Evolutionary conservation across 2,113 vertebrate genomes (phyloP).

Genomic region (Muntiacus reevesi): DNA sequence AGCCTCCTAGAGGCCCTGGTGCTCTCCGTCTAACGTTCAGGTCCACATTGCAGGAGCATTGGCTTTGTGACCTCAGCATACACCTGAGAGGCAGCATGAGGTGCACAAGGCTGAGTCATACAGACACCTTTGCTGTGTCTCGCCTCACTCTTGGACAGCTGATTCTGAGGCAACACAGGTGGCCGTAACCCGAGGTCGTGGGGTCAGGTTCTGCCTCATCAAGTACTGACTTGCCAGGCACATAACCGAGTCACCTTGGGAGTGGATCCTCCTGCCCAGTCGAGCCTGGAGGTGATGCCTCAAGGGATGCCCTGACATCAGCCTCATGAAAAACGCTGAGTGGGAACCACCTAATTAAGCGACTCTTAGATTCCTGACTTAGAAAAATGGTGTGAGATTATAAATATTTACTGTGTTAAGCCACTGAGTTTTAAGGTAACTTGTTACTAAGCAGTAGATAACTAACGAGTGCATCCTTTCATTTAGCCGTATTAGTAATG

Average conservation of each 20-base stretch:
- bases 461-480: not conserved
- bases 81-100: rapidly evolving
- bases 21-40: too few species aligned
- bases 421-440: not conserved
- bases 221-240: not conserved
- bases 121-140: not conserved
- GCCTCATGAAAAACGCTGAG: not conserved
- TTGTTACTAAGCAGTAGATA: not conserved
- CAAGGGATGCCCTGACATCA: not conserved
- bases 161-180: not conserved
- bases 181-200: not conserved
- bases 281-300: not conserved
- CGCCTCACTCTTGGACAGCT: not conserved
- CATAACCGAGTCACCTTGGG: not conserved
- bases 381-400: not conserved
- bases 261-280: not conserved
- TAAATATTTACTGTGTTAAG: not conserved
- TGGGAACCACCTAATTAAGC: not conserved
- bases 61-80: not conserved
- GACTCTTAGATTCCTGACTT: not conserved
- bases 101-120: not conserved
- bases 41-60: rapidly evolving
- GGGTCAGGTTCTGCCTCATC: not conserved
- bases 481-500: not conserved
- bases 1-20: not conserved